Percentiles rank a stretch among this genome's conserved stretches.
Evolutionary conservation across 2,888 invertebrate genomes (phyloP).

Genomic region (Andrena trimmerana): DNA sequence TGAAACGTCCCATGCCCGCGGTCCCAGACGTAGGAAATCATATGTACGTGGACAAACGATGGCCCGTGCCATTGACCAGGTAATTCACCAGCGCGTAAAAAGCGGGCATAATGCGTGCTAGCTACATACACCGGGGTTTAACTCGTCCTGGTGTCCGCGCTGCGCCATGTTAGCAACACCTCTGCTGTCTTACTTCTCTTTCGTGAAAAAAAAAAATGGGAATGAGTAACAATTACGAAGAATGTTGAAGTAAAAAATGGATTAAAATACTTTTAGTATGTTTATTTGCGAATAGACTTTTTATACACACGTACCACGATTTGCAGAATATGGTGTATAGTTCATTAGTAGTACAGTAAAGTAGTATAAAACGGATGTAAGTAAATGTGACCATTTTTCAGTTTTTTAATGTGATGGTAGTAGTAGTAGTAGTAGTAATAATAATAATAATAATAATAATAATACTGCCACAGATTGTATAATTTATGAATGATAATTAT

Average conservation of each 20-base stretch:
- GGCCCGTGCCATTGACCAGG: slow-evolving; percentile 80
- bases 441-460: too few relatives aligned
- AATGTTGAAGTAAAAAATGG: not conserved
- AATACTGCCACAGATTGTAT: too few relatives aligned
- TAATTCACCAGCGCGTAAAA: slow-evolving; percentile 82
- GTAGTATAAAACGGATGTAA: not conserved
- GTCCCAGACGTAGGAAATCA: slow-evolving; percentile 34
- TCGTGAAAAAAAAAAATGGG: not conserved
- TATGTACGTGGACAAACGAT: slow-evolving; percentile 58
- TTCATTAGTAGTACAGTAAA: too few relatives aligned
- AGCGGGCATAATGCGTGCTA: slow-evolving; percentile 60
- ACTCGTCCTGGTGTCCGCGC: slow-evolving; percentile 33
- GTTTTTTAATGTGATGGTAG: too few relatives aligned
- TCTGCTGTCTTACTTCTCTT: not conserved
- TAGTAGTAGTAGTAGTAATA: too few relatives aligned
- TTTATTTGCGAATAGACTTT: not conserved
- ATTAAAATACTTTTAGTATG: not conserved
- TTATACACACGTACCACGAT: too few relatives aligned
- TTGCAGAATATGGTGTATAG: too few relatives aligned
- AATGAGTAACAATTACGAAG: not conserved
- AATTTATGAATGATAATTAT: too few relatives aligned
- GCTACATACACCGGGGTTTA: slow-evolving; percentile 13
- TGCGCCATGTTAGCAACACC: not conserved
- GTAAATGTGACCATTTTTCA: not conserved
- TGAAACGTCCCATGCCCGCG: slow-evolving; percentile 16